phyloP scores from a whole-genome alignment of 2,888 invertebrate genomes.

The Oxycera nigricornis region DNA sequence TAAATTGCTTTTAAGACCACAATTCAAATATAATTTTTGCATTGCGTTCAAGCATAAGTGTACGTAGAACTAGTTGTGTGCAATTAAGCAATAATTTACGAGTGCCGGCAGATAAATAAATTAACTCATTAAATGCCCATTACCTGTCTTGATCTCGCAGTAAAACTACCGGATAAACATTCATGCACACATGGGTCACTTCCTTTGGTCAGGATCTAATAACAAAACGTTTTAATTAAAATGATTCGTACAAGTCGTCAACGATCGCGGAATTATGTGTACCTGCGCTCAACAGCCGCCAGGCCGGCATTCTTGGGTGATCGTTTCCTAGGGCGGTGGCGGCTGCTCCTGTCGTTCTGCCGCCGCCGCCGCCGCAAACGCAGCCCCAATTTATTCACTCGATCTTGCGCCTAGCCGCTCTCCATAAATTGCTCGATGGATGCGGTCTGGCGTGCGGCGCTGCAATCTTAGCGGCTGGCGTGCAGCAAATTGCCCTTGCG shows the following conservation, averaged over 20 bases:
- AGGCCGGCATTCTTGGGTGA: conserved; percentile 3
- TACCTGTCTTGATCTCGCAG: conserved; percentile 20
- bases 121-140: conserved; percentile 28
- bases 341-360: background rate
- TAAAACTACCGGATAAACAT: conserved; percentile 19
- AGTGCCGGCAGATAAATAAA: conserved; percentile 2
- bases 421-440: background rate
- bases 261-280: conserved; percentile 22
- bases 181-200: background rate
- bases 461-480: conserved; percentile 3
- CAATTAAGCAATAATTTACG: conserved; percentile 34
- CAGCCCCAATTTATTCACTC: conserved; percentile 24
- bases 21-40: conserved; percentile 4
- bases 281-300: conserved; percentile 8
- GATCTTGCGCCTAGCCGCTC: background rate
- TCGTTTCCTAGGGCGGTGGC: conserved; percentile 20
- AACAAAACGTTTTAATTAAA: conserved; percentile 34
- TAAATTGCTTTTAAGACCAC: conserved; percentile 25
- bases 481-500: conserved; percentile 19
- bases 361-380: background rate
- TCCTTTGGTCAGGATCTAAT: conserved; percentile 20
- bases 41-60: background rate
- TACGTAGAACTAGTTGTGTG: conserved; percentile 23
- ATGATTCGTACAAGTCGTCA: conserved; percentile 32
- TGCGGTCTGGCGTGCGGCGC: background rate